A percentile compares a stretch with the other conserved stretches of the same genome.
phyloP scores from a whole-genome alignment of 2,797 vertebrate species.

The Echiichthys vipera region DNA sequence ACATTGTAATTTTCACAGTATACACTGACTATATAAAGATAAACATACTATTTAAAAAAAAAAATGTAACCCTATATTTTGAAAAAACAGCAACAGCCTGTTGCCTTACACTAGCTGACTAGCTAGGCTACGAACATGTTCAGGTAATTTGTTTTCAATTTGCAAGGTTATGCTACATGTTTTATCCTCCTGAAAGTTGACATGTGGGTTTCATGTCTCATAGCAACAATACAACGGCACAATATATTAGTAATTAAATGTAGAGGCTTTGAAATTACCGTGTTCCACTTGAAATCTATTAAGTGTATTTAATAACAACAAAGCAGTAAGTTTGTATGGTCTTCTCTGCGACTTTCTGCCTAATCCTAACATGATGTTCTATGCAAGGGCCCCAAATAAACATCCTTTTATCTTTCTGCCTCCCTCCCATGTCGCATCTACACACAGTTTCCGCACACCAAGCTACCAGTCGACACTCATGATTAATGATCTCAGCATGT shows the following conservation, averaged over 20 bases:
- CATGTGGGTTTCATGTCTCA: too few species aligned
- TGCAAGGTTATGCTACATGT: neutral
- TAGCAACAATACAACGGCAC: conserved; percentile 3
- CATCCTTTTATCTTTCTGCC: conserved; percentile 62
- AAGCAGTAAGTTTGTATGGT: conserved; percentile 1
- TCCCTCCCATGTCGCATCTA: conserved; percentile 53
- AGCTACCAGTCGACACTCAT: conserved; percentile 53
- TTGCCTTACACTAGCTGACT: neutral
- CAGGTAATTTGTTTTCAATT: neutral
- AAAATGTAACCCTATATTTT: neutral
- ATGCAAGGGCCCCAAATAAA: conserved; percentile 71
- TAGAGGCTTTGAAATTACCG: conserved; percentile 4
- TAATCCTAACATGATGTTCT: conserved; percentile 65
- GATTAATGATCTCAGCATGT: conserved; percentile 66
- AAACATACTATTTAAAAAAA: too few species aligned
- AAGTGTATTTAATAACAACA: conserved; percentile 37
- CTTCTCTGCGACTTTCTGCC: conserved; percentile 29
- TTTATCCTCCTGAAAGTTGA: neutral
- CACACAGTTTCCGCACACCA: conserved; percentile 29
- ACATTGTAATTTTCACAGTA: neutral
- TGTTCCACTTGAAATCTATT: conserved; percentile 19
- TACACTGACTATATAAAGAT: neutral
- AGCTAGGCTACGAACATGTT: neutral
- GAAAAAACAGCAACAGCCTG: too few species aligned
- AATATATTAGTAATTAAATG: conserved; percentile 14